Base-by-base conservation (phyloP, 1,140 invertebrate species). In the Diuraphis noxia region DNA sequence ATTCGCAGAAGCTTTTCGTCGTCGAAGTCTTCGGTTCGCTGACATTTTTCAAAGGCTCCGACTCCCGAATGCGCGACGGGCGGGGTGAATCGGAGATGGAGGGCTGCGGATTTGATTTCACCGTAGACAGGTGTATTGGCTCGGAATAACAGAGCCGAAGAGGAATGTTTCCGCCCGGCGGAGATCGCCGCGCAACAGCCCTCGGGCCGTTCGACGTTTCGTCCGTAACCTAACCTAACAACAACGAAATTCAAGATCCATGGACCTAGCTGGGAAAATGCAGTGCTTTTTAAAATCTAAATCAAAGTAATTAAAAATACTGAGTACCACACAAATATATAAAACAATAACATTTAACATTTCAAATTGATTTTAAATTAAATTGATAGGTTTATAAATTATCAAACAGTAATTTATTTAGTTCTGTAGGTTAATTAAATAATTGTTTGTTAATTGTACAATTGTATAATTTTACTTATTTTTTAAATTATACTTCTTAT, bases 111-210 rank as follows among this genome's bases (percentile, higher is more conserved):
- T 49, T 86, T 40, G 41, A 46, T 86, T 86, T 49, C 43, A 9
- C 21, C 82, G n/a, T 85, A 49, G 84, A 86, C 84, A 86, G 84
- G 43, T 86, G 84, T 49, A 46, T 49, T 49, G 84, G 34, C 43
- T 49, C n/a, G 84, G 84, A 86, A 86, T 46, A 86, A 86, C 84
- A 36, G n/a, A 23, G 40, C 84, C 84, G 17, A 34, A 49, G 43
- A 49, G 43, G 84, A 86, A 86, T 86, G 84, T 86, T 86, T 86
- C 34, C 84, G 21, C 84, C 84, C 84, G 19, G 34, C 84, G 84
- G 84, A 86, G n/a, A 23, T 49, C 30, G 30, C 84, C n/a, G 23
- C 7, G 38, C n/a, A 1, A 36, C 84, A 43, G 41, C 56, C 56
- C 56, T 5, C 21, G 43, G 84, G 84, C 84, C 10, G n/a, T 36